Evolutionary conservation across 2,113 vertebrate genomes (phyloP).

Genomic region (Perca fluviatilis): DNA sequence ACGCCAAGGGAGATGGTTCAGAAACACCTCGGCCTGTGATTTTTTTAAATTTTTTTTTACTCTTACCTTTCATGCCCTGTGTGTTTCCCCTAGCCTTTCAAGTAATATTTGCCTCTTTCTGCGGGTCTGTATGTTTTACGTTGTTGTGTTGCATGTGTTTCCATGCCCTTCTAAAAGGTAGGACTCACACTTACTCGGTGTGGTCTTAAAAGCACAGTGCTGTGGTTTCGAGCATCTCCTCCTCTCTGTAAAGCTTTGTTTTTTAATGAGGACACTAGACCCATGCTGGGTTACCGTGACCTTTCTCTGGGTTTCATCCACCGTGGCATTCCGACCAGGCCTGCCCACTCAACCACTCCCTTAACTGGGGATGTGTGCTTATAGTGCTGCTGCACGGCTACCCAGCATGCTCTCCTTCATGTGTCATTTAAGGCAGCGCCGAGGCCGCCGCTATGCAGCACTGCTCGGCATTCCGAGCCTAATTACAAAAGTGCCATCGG

Average conservation of each 20-base stretch:
- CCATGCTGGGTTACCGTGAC: constrained; percentile 80
- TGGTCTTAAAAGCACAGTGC: constrained; percentile 74
- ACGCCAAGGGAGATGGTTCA: constrained; percentile 60
- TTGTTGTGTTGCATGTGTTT: constrained; percentile 83
- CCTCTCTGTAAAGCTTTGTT: constrained; percentile 76
- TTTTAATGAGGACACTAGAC: constrained; percentile 84
- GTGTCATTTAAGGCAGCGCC: constrained; percentile 69
- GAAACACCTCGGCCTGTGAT: constrained; percentile 63
- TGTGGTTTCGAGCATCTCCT: constrained; percentile 64
- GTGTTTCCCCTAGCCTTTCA: constrained; percentile 57
- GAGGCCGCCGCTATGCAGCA: constrained; percentile 57
- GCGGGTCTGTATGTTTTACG: constrained; percentile 56
- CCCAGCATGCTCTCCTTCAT: constrained; percentile 57
- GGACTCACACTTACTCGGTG: constrained; percentile 87
- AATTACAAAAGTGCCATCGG: constrained; percentile 79
- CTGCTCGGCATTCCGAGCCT: constrained; percentile 65
- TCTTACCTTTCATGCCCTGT: constrained; percentile 53
- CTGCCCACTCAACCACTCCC: constrained; percentile 37
- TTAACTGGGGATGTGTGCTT: constrained; percentile 35
- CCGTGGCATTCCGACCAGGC: constrained; percentile 52
- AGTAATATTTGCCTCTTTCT: constrained; percentile 48
- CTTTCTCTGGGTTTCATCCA: constrained; percentile 75
- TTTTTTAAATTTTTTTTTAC: constrained; percentile 6
- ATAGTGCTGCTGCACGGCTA: constrained; percentile 21
- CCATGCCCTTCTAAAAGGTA: constrained; percentile 80